Base-by-base conservation (phyloP, 2,888 invertebrate genomes). In the Dexiosoma caninum region DNA sequence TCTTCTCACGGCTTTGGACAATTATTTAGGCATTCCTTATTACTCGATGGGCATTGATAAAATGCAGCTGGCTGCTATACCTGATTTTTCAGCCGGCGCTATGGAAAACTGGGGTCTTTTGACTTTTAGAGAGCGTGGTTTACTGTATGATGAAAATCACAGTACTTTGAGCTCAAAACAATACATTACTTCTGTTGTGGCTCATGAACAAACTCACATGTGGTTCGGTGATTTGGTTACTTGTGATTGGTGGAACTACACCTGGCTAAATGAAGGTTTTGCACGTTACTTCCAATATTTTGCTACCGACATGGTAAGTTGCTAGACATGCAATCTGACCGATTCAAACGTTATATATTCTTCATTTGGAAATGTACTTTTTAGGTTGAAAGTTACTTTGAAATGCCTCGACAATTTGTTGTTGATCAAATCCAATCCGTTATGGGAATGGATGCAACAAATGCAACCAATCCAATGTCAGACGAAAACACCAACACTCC, bases 81-180 rank as follows among this genome's bases (percentile, higher is more conserved):
- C 96, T 0, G 95, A 97, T 87, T 96, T 97, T 88, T 92, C 92
- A 55, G 94, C 95, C 82, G 95, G 95, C 49, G 97, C 97, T 64
- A 97, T 97, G 97, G 96, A 97, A 87, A 97, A 97, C 88, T 97
- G 97, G 96, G 97, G 97, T 7, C 91, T 97, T 23, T 92, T 96
- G 7, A 96, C 95, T 2, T 97, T 95, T 90, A 93, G 94, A 71
- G 95, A 96, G 87, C 92, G 93, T 0, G 92, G 92, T 0, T 89
- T 95, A 79, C 89, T 96, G 2, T 95, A 92, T 82, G 94, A 95
- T 64, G 91, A 91, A 46, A 87, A 91, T 1, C 90, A 92, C 30
- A 93, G 93, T 0, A 92, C 93, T 0, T 91, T 92, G 57, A 84
- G 91, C 6, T 92, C 92, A 57, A 93, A 93, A 85, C 92, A 93